Evolutionary conservation across 2,113 vertebrate genomes (phyloP).

Genomic region (Bubo blakistoni): DNA sequence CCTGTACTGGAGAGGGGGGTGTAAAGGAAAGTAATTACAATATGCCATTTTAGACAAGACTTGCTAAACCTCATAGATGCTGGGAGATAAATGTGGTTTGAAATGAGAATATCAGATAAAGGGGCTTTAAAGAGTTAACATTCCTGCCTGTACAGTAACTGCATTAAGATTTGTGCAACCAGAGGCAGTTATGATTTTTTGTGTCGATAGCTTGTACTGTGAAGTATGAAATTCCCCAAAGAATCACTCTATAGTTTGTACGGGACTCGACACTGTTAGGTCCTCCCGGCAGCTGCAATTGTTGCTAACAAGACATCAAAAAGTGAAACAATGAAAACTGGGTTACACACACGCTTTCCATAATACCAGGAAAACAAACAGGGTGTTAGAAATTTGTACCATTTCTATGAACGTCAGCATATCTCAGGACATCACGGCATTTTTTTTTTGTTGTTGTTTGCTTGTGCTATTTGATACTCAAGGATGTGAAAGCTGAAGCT

Average conservation of each 20-base stretch:
- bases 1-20: not conserved
- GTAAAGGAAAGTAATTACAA: not conserved
- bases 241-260: not conserved
- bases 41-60: not conserved
- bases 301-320: conserved; percentile 31
- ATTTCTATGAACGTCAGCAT: not conserved
- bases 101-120: not conserved
- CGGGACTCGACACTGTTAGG: not conserved
- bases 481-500: not conserved
- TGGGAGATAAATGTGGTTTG: not conserved
- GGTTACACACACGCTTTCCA: not conserved
- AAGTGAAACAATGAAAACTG: not conserved
- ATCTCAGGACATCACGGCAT: fast-evolving
- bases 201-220: conserved; percentile 4
- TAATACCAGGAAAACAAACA: not conserved
- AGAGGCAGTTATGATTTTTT: not conserved
- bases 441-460: not conserved
- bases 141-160: not conserved
- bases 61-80: not conserved
- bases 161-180: not conserved
- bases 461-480: not conserved
- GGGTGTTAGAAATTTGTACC: not conserved
- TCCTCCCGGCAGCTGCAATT: not conserved
- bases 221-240: conserved; percentile 25
- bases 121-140: conserved; percentile 18